phyloP scores from a whole-genome alignment of 2,888 invertebrate genomes.

The Stenodera caucasica region DNA sequence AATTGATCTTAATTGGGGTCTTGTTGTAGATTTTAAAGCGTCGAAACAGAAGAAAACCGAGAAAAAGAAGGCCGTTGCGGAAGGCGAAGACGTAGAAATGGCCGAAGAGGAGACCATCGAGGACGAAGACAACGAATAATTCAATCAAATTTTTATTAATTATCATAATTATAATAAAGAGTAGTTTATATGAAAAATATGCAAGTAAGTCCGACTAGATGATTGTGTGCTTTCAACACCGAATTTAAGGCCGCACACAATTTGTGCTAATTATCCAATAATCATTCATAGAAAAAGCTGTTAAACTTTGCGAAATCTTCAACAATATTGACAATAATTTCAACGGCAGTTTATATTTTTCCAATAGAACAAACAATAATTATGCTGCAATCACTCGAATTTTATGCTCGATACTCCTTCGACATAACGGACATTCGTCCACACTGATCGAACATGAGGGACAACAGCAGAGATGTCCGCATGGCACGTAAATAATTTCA shows the following conservation, averaged over 20 bases:
- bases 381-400: conserved; percentile 66
- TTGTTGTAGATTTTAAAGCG: not conserved
- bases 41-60: not conserved
- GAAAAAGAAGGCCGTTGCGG: not conserved
- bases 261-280: conserved; percentile 6
- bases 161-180: not conserved
- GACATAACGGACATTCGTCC: conserved; percentile 76
- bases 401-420: conserved; percentile 69
- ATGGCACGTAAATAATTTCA: conserved; percentile 80
- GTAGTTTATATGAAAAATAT: conserved; percentile 3
- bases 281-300: conserved; percentile 1
- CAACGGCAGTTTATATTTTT: not conserved
- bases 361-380: conserved; percentile 36
- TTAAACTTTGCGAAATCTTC: not conserved
- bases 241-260: conserved; percentile 17
- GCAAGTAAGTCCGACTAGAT: conserved; percentile 2
- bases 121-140: not conserved
- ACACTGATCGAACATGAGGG: conserved; percentile 66
- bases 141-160: conserved; percentile 1
- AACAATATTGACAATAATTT: conserved; percentile 6
- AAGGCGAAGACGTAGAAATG: not conserved
- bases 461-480: conserved; percentile 87
- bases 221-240: not conserved
- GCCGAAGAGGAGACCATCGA: conserved; percentile 1
- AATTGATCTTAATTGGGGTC: not conserved